Base-by-base conservation (phyloP, 35 echinoderm and acorn worm genomes). In the Lytechinus variegatus region DNA sequence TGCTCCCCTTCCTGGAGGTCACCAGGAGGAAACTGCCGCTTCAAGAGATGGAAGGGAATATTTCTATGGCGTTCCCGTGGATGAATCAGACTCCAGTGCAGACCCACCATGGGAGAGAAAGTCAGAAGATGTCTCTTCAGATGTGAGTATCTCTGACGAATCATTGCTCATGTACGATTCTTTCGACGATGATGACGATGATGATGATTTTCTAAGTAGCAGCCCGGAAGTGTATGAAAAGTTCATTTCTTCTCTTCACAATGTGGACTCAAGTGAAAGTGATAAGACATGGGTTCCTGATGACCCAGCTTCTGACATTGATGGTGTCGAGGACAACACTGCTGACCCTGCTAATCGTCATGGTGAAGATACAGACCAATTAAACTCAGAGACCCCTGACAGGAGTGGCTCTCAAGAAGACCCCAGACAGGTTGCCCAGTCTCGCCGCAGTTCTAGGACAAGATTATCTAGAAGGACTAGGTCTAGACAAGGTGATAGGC, bases 201-300 rank as follows among this genome's bases (percentile, higher is more conserved):
- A 60, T 79, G 16, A 16, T 79, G 66, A 79, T 79, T 79, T 19
- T 93, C 54, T 9, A 27, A 28, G 29, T 19, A 57, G 54, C 92
- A 93, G 92, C 92, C 92, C 92, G 10, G 92, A 93, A 33, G 52
- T 54, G 8, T 93, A 93, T 57, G 53, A 93, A 19, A 57, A 93
- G 92, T 93, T 93, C 8, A 12, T 93, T 27, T 55, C 92, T 27
- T 55, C 92, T 57, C 55, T 93, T 13, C 52, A 93, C 54, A 24
- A 54, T 57, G 92, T 93, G 11, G 29, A 33, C n/a, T 93, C 92
- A 9, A 93, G 92, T 57, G 54, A 93, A 12, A 93, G 92, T 57
- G 92, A 93, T 54, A 93, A 93, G 55, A 93, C 92, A 19, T 93
- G 92, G 92, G 9, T 54, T 57, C 92, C 92, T 55, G 92, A 24